Base-by-base conservation (phyloP, 1,140 invertebrate genomes). In the Mycetomoellerius zeteki region DNA sequence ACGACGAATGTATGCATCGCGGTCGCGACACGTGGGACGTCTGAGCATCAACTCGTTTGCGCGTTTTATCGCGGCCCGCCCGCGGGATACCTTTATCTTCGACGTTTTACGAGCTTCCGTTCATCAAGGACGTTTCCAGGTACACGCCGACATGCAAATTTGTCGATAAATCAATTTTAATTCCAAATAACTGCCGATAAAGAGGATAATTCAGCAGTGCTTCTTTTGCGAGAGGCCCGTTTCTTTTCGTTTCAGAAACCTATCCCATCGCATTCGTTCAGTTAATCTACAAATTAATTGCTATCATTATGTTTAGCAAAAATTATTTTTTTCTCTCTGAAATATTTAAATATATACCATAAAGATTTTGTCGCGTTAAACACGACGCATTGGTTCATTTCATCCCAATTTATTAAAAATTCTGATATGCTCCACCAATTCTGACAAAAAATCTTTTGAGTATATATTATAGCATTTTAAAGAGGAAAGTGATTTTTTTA, bases 11-110 rank as follows among this genome's bases (percentile, higher is more conserved):
- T 89, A 91, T 92, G 91, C 86, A 91, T 88, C 76, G 86, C 90
- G 90, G 88, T 90, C 91, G 86, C 90, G 88, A 88, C 85, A 89
- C 89, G 91, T 92, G 85, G 91, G 91, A 73, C 62, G 52, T 64
- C 30, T 27, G 43, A 43, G 37, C 37, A 52, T 81, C 77, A 19
- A 85, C 77, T 52, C 58, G 58, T 78, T 78, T 47, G 58, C 33
- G 43, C 72, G 27, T 73, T 60, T 82, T 47, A 60, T 82, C 71
- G 54, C 27, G 12, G 62, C n/a, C 33, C 52, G 24, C 37, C 12
- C 21, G 37, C n/a, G 37, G 54, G 19, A 82, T 50, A 71, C 1
- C 65, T 58, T 60, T 16, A 50, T 73, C 52, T 24, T 60, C 56
- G 67, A 10, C 37, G 21, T 24, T 73, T 82, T 30, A 73, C 67